Evolutionary conservation across 2,888 invertebrate genomes (phyloP).

Genomic region (Pristionchus mayeri): DNA sequence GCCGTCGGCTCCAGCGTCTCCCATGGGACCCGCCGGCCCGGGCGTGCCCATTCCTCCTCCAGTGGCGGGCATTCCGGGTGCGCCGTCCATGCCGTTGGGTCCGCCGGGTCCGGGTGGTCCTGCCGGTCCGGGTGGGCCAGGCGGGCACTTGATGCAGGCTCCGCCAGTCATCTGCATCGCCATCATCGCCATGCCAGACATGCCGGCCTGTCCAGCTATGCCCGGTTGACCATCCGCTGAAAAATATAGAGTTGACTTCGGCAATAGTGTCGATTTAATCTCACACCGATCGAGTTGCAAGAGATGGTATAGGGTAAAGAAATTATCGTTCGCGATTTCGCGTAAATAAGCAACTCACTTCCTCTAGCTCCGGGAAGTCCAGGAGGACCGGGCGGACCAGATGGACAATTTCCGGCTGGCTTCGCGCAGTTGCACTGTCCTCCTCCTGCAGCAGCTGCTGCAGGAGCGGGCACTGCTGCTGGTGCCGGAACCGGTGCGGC

Average conservation of each 20-base stretch:
- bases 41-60: conserved; percentile 24
- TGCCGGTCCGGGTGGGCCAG: conserved; percentile 20
- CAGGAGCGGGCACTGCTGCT: not conserved
- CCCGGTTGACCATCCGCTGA: too few relatives aligned
- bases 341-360: not conserved
- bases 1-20: conserved; percentile 33
- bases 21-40: conserved; percentile 12
- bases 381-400: conserved; percentile 41
- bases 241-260: too few relatives aligned
- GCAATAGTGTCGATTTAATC: too few relatives aligned
- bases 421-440: conserved; percentile 13
- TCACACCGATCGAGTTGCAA: too few relatives aligned
- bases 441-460: not conserved
- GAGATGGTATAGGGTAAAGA: too few relatives aligned
- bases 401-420: conserved; percentile 25
- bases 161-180: too few relatives aligned
- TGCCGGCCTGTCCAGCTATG: too few relatives aligned
- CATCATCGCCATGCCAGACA: too few relatives aligned
- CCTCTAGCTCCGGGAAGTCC: conserved; percentile 32
- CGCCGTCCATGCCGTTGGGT: not conserved
- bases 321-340: too few relatives aligned
- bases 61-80: not conserved
- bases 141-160: too few relatives aligned
- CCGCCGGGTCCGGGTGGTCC: conserved; percentile 22
- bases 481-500: not conserved